Base-by-base conservation (phyloP, 2,797 vertebrate species). In the Pampus argenteus region DNA sequence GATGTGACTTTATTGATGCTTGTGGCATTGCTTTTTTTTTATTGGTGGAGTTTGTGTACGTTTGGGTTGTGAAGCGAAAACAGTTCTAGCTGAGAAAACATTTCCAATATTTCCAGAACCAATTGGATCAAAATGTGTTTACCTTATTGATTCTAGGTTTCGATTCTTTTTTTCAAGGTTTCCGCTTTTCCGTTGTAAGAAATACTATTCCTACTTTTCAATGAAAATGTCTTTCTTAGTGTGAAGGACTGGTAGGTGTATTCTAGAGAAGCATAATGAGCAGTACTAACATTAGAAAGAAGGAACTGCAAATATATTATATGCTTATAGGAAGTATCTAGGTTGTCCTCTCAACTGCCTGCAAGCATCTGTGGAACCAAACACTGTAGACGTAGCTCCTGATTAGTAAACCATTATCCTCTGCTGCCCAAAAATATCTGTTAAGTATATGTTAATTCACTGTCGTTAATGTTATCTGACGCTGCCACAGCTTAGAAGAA, bases 1-100 rank as follows among this genome's bases (percentile, higher is more conserved):
- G 81, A 86, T 76, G 76, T 73, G 74, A 69, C 77, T 78, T 52
- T 64, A 79, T 72, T 74, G 78, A 84, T 71, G 90, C 81, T 77
- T 57, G 45, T 78, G 64, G 83, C 74, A 23, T 20, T 61, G 70
- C 23, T 29, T 83, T 74, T 82, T 59, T 74, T 56, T 66, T 74
- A 34, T 66, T 61, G 6, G 68, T 22, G 48, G 25, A 36, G 10
- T 36, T 8, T 29, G 18, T 55, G 47, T 58, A 49, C 55, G 42
- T 65, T 58, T 15, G 31, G 17, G 28, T 34, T 68, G 59, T 28
- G 67, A 71, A 70, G 55, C 23, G 1, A 47, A 56, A 61, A 56
- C 62, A 52, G 72, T 83, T 88, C 64, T 72, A 83, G 66, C 44
- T 50, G 76, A 83, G 54, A 57, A 73, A 83, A 68, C 77, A 31